Evolutionary conservation across 37 sponge, comb jelly and placozoan genomes (phyloP).

Genomic region (Agelas oroides): DNA sequence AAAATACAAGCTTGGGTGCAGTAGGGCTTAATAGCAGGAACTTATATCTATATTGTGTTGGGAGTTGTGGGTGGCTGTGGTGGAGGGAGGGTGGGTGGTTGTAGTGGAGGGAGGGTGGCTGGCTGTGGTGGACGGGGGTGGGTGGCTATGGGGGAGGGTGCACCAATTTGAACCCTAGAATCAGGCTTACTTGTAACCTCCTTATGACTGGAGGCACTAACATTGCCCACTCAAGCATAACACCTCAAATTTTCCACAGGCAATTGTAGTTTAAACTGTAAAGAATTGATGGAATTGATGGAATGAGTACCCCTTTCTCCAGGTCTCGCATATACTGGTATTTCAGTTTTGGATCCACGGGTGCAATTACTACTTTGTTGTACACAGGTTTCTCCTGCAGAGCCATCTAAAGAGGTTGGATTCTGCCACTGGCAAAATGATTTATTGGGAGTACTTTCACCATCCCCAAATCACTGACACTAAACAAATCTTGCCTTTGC

Average conservation of each 20-base stretch:
- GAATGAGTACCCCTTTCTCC: conserved; percentile 7
- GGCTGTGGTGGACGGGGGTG: too few species aligned
- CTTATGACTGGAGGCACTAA: too few species aligned
- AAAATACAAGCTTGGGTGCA: too few species aligned
- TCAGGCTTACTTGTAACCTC: too few species aligned
- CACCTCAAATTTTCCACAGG: conserved; percentile 14
- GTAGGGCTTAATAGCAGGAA: too few species aligned
- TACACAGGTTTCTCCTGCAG: conserved; percentile 13
- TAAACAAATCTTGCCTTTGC: not conserved
- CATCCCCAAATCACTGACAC: conserved; percentile 4
- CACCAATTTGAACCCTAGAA: too few species aligned
- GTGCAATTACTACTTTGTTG: not conserved
- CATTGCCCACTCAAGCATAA: conserved; percentile 12
- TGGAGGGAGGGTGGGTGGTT: too few species aligned
- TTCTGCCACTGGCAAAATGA: not conserved
- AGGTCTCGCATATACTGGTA: conserved; percentile 17
- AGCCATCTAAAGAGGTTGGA: not conserved
- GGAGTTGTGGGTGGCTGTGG: too few species aligned
- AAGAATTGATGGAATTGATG: not conserved
- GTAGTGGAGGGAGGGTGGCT: too few species aligned
- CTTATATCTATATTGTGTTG: too few species aligned
- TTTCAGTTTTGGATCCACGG: conserved; percentile 21
- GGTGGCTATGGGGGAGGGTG: too few species aligned
- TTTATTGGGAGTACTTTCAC: not conserved
- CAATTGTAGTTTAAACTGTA: conserved; percentile 15